Base-by-base conservation (phyloP, 2,888 invertebrate species). In the Leptinotarsa juncta region DNA sequence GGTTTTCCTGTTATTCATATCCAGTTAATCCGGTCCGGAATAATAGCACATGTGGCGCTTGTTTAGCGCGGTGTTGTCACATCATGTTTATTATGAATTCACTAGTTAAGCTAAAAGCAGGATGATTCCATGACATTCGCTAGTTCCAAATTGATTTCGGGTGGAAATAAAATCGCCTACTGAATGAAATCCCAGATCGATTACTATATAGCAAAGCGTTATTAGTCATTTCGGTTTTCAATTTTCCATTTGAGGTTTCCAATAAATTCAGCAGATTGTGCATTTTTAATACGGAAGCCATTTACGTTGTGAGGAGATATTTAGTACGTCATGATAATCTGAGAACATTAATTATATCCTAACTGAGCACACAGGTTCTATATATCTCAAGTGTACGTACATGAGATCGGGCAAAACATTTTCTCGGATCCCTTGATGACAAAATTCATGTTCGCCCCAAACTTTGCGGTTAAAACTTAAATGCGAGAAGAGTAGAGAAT, bases 1-100 rank as follows among this genome's bases (percentile, higher is more conserved):
- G 81, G 77, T 81, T 82, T 82, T 82, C 82, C 81, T 78, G 81
- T 80, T 80, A 82, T 82, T 81, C 82, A 80, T 81, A 81, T 80
- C 80, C 77, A 77, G 79, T 79, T 82, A 81, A 82, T 82, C 81
- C 81, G 77, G 79, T 77, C 76, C 80, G 75, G 81, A 78, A 81
- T 80, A 80, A 80, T 77, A 74, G 81, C 82, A 81, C 81, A 81
- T 80, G 82, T 83, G 81, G 82, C 82, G 81, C 82, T 80, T 79
- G 80, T 80, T 81, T 79, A 32, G 26, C 69, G 76, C 76, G 48
- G 12, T 32, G 76, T 73, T 71, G 76, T 60, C 76, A 69, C 65
- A 49, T 73, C 62, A 42, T 48, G 7, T 68, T 68, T 20, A 42
- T 55, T 42, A 68, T 55, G n/a, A 50, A 65, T 65, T 51, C 57